phyloP scores from a whole-genome alignment of 1,140 invertebrate species.

The Nautilus pompilius region DNA sequence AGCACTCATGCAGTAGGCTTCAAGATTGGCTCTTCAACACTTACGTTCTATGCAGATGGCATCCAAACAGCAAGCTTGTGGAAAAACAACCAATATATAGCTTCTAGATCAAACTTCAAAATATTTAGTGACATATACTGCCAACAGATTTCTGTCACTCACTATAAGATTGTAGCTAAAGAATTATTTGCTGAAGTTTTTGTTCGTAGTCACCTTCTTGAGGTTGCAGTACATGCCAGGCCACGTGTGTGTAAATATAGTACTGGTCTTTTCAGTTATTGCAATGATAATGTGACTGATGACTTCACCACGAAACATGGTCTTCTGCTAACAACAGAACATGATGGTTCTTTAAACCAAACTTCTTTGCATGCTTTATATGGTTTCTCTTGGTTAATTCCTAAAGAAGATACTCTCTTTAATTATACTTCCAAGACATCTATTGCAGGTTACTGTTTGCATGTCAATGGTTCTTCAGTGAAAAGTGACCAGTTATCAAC shows the following conservation, averaged over 20 bases:
- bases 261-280: slow-evolving; percentile 18
- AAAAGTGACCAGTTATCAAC: slow-evolving; percentile 12
- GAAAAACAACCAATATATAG: neutral
- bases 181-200: slow-evolving; percentile 12
- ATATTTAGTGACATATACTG: slow-evolving; percentile 1
- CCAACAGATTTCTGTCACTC: neutral
- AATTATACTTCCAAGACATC: neutral
- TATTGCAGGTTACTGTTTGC: slow-evolving; percentile 19
- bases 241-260: slow-evolving; percentile 16
- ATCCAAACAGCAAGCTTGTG: neutral
- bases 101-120: neutral
- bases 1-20: slow-evolving; percentile 5
- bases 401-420: slow-evolving; percentile 13
- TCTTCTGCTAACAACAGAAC: slow-evolving; percentile 7
- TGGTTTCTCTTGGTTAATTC: slow-evolving; percentile 22
- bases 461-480: slow-evolving; percentile 12
- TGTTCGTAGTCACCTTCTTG: slow-evolving; percentile 7
- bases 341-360: slow-evolving; percentile 18
- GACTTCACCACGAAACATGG: slow-evolving; percentile 22
- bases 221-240: slow-evolving; percentile 9
- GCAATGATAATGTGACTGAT: slow-evolving; percentile 12
- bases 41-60: neutral
- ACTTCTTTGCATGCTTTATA: slow-evolving; percentile 18
- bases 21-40: neutral
- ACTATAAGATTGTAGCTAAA: slow-evolving; percentile 7